A percentile compares a stretch with the other conserved stretches of the same genome.
These are phyloP conservation scores for Aegypius monachus DNA, from an alignment of 2,113 vertebrate genomes.

Conservation along the genomic window DNA sequence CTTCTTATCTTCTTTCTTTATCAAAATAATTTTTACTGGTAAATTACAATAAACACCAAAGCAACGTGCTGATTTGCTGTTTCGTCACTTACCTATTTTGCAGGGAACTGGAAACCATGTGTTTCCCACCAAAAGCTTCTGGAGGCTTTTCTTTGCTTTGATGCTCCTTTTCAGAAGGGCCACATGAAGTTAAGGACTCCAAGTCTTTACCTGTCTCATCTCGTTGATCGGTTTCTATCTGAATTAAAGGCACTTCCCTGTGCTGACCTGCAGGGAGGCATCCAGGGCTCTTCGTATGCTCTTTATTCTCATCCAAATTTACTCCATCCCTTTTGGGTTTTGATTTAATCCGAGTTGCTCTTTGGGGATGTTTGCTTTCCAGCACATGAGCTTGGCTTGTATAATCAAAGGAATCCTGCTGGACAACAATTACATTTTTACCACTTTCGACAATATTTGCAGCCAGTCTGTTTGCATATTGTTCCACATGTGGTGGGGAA, in stretches of 20 bases:
- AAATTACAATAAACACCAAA: neutral
- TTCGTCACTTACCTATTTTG: constrained; percentile 72
- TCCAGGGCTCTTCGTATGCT: neutral
- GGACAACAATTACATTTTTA: constrained; percentile 71
- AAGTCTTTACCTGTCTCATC: constrained; percentile 69
- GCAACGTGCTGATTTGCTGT: neutral
- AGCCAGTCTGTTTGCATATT: constrained; percentile 77
- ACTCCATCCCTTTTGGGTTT: constrained; percentile 42
- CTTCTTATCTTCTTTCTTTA: neutral
- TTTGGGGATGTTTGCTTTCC: constrained; percentile 67
- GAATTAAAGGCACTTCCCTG: constrained; percentile 93
- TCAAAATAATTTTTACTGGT: neutral
- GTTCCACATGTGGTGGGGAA: constrained; percentile 77
- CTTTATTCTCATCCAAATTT: constrained; percentile 60
- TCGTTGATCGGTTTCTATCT: constrained; percentile 90
- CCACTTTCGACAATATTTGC: constrained; percentile 82
- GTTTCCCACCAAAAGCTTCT: constrained; percentile 51
- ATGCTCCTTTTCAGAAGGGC: neutral
- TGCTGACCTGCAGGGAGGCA: constrained; percentile 23
- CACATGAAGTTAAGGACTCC: neutral
- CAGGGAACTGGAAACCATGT: neutral
- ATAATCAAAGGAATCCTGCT: constrained; percentile 69
- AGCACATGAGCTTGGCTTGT: constrained; percentile 43
- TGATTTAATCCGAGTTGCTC: constrained; percentile 37
- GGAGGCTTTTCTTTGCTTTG: constrained; percentile 47